Evolutionary conservation across 2,888 invertebrate species (phyloP), one percentile per base, ranked within the genome.

Genomic region (Scaptomyza cyrtandrae): DNA sequence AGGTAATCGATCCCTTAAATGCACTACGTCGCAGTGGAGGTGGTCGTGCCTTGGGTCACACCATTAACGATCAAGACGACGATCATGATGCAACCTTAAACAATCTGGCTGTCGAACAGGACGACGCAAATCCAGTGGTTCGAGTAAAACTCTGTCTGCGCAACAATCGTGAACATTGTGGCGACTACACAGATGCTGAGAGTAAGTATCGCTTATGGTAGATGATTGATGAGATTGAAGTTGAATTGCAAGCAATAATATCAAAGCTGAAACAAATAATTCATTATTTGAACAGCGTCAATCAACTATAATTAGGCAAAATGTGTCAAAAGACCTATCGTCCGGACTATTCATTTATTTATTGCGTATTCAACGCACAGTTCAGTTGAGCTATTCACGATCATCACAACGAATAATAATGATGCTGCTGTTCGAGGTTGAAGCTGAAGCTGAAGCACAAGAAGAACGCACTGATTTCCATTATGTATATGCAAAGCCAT

Each of bases 121-220:
- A 93, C 88, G 94, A 94, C 90, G 89, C 89, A 37, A 87, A 82
- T 55, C 94, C 95, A 0, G 93, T 95, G 71, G 94, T 98, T 46
- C 93, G 97, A 53, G 95, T 97, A 14, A 96, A 96, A 83, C 93
- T 98, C 37, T 98, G 98, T 86, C 93, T 98, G 55, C 94, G 95
- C 81, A 95, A 95, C 48, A 96, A 96, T 90, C 95, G 95, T 56
- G 96, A 97, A 61, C 95, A 96, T 77, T 97, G 97, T 92, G 96
- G 97, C 33, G 96, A 96, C 44, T 96, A 96, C 91, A 94, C 95
- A 0, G 96, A 96, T 89, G 97, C 97, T 29, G 96, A 97, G 89
- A 95, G 96, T 97, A 91, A 95, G 96, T 95, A 80, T 49, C 33
- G 45, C 3, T 7, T 2, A 14, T 0, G 6, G 3, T 19, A 3